Conservation (phyloP, 2,113 vertebrate species). For the Capreolus pygargus region DNA sequence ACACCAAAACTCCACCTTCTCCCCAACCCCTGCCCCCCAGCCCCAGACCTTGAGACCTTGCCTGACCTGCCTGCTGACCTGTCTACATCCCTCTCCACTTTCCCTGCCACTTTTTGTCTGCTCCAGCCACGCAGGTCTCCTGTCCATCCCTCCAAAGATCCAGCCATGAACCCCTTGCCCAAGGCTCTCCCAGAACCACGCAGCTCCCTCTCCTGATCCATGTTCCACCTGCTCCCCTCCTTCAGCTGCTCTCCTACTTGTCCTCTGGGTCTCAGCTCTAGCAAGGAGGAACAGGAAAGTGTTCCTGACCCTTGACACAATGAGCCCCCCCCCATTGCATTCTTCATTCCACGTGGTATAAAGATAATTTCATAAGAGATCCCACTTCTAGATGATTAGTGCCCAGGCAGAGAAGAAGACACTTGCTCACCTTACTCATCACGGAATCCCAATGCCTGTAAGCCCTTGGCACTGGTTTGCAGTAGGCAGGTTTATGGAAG, state of each 20-base stretch:
- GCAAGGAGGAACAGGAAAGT: fast-evolving
- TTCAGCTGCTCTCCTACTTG: neutral
- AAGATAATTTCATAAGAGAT: neutral
- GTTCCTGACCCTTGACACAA: neutral
- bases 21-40: neutral
- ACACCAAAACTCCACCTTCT: neutral
- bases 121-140: fast-evolving
- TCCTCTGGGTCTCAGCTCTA: neutral
- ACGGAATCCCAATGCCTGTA: neutral
- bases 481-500: neutral
- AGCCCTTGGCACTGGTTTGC: neutral
- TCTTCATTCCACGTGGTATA: neutral
- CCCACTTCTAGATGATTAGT: neutral
- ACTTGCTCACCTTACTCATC: neutral
- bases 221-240: too few species aligned
- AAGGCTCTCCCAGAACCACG: too few species aligned
- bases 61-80: neutral
- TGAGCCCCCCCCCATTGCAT: fast-evolving
- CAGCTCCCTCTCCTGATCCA: neutral
- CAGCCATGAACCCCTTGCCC: fast-evolving
- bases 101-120: neutral
- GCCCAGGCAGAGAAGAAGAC: neutral
- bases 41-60: neutral
- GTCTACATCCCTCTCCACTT: fast-evolving
- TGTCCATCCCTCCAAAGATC: neutral